Evolutionary conservation across 2,113 vertebrate genomes (phyloP).

Genomic region (Genyomyrus donnyi): DNA sequence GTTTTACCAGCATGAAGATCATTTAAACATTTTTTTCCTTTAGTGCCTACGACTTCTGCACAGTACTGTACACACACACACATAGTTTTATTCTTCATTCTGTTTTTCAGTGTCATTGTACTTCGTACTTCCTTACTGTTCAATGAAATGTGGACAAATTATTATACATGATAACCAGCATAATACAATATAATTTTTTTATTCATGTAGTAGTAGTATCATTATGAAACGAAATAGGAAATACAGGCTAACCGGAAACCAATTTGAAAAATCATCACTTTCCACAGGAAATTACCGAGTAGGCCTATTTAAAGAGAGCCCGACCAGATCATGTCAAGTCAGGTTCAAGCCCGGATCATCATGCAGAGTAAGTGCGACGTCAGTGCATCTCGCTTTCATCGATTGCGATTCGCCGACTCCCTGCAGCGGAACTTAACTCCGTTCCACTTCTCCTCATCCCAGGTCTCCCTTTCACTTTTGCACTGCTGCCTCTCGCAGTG

Average conservation of each 20-base stretch:
- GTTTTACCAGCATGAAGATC: too few species aligned
- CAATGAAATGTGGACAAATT: background rate
- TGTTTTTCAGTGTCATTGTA: background rate
- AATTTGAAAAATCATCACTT: background rate
- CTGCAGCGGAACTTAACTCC: background rate
- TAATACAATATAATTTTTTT: background rate
- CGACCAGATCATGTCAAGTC: background rate
- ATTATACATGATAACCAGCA: background rate
- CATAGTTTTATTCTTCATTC: background rate
- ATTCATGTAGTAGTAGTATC: background rate
- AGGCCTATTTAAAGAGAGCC: background rate
- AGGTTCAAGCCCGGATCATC: background rate
- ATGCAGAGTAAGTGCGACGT: slow-evolving; percentile 26
- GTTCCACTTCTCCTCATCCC: background rate
- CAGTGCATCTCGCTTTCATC: background rate
- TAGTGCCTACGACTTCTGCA: too few species aligned
- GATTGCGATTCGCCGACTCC: background rate
- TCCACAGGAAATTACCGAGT: background rate
- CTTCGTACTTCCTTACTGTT: background rate
- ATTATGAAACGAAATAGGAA: background rate
- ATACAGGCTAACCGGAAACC: too few species aligned
- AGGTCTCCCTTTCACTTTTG: background rate
- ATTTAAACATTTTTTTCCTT: background rate
- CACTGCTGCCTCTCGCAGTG: slow-evolving; percentile 24
- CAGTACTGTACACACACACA: too few species aligned